Conservation (phyloP, 2,888 invertebrate genomes). For the Theretra japonica region DNA sequence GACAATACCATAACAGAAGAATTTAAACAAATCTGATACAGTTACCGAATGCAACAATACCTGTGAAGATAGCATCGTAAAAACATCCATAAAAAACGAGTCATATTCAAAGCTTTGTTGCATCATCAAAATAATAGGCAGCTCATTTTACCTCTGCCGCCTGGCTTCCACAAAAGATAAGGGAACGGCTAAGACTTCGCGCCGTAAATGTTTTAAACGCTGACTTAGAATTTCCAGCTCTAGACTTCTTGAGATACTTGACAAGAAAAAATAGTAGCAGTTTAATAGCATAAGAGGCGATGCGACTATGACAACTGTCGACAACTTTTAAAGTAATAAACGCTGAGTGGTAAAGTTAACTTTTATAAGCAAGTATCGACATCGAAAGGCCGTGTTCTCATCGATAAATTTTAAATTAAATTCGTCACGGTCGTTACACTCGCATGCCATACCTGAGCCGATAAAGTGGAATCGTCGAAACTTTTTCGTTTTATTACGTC, state of each 20-base stretch:
- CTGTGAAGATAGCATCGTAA: constrained; percentile 49
- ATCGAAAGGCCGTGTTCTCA: neutral
- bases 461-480: constrained; percentile 41
- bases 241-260: neutral
- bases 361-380: too few relatives aligned
- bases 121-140: constrained; percentile 70
- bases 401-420: constrained; percentile 34
- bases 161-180: constrained; percentile 62
- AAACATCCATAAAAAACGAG: constrained; percentile 55
- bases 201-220: constrained; percentile 46
- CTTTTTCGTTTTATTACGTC: constrained; percentile 39
- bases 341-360: neutral
- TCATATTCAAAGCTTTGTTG: constrained; percentile 69
- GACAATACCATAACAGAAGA: neutral
- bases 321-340: neutral
- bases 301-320: neutral
- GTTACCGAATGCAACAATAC: constrained; percentile 52
- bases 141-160: constrained; percentile 62
- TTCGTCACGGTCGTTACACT: constrained; percentile 27
- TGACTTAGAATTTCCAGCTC: constrained; percentile 42
- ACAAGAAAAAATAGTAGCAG: neutral
- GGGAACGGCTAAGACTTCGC: constrained; percentile 51
- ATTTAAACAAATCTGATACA: constrained; percentile 29
- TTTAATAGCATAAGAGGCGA: neutral
- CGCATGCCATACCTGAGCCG: constrained; percentile 36